Conservation (phyloP, 2,888 invertebrate genomes). For the Amorpha juglandis region DNA sequence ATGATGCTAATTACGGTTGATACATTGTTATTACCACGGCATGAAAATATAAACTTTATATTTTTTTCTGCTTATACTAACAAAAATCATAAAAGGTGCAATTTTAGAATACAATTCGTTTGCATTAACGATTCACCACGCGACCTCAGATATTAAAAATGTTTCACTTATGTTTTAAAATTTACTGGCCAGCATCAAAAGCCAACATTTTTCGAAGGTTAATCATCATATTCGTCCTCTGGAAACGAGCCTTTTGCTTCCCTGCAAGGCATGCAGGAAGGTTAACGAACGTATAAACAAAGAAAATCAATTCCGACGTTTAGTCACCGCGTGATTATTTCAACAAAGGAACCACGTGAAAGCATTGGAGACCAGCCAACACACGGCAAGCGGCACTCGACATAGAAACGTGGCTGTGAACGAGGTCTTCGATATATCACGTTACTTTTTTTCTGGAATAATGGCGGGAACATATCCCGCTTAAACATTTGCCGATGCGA, state of each 20-base stretch:
- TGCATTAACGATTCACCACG: too few species aligned
- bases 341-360: constrained; percentile 23
- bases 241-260: constrained; percentile 12
- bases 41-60: background rate
- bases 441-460: constrained; percentile 8
- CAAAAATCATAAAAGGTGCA: too few species aligned
- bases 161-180: background rate
- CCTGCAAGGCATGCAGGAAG: constrained; percentile 16
- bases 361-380: constrained; percentile 12
- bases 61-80: background rate
- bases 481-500: background rate
- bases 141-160: too few species aligned
- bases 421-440: constrained; percentile 18
- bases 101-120: too few species aligned
- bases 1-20: background rate
- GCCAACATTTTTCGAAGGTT: background rate
- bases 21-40: background rate
- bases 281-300: constrained; percentile 24
- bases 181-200: constrained; percentile 1
- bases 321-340: constrained; percentile 10
- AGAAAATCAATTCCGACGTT: constrained; percentile 18
- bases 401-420: background rate
- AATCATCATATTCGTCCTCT: constrained; percentile 2
- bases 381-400: constrained; percentile 4
- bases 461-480: background rate